Base-by-base conservation (phyloP, 1,140 invertebrate genomes). In the Lanistes nyassanus region DNA sequence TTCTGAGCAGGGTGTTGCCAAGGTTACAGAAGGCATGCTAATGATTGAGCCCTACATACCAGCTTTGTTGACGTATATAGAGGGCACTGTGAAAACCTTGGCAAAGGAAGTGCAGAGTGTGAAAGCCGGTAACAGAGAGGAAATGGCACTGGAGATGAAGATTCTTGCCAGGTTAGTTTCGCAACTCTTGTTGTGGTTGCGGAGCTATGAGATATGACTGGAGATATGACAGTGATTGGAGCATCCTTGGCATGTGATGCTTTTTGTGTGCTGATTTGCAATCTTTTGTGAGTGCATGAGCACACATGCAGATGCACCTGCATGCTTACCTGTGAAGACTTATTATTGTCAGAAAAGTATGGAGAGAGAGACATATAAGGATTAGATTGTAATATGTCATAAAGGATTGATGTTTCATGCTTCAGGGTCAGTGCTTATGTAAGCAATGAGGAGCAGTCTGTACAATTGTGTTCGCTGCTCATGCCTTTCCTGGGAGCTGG, bases 21-120 rank as follows among this genome's bases (percentile, higher is more conserved):
- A 47, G 42, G 42, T 47, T 16, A 9, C 42, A 47, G 56, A 72
- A 16, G 55, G 70, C 5, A 37, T 62, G 37, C 90, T 90, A 67
- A 91, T 96, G 71, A 83, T 97, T 3, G 81, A 93, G 19, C 94
- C 95, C 0, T 92, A 96, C 83, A 92, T 96, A 16, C 89, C 92
- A 9, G 87, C 89, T 39, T 92, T 98, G 74, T 87, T 97, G 11
- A 89, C 92, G 72, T 93, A 93, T 65, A 91, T 97, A 47, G 76
- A 86, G 65, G 77, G 56, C 19, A 75, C 79, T 68, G 76, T 88
- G 80, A 92, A 94, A 83, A 86, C 90, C 21, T 91, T 90, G 75
- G 92, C 92, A 51, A 91, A 91, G n/a, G n/a, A n/a, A n/a, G n/a
- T n/a, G n/a, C n/a, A 58, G 93, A 92, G 66, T 75, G 78, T 75